Evolutionary conservation across 1,140 invertebrate species (phyloP), one percentile per base, ranked within the genome.

Genomic region (Ceratoteleas bidentatus): DNA sequence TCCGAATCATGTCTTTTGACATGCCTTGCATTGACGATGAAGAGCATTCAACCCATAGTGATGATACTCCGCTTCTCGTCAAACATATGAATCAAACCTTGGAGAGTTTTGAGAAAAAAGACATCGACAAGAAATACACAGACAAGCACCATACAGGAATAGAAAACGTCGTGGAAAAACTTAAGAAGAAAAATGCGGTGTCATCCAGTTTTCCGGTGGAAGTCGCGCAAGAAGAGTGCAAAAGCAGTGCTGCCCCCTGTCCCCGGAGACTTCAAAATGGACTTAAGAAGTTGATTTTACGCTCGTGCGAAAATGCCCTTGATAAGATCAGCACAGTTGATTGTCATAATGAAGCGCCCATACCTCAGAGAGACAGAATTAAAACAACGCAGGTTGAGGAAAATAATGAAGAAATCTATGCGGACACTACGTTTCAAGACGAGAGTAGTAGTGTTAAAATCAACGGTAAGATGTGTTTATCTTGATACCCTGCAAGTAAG

Each of bases 21-120:
- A 90, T 91, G 89, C 89, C 90, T 0, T 86, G 78, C n/a, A 90
- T 91, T 36, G 90, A 90, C 10, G 90, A 90, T 4, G 89, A 91
- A 3, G 83, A 89, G n/a, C 10, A 49, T n/a, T 6, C n/a, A 13
- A 13, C 3, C 13, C 45, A 45, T 45, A 10, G 13, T 11, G 83
- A 87, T 0, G 75, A 84, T 3, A 14, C 60, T 0, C 10, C 83
- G 2, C 0, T 57, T n/a, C 38, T 77, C 0, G 74, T 85, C 6
- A 89, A 86, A 10, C 76, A 87, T n/a, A 4, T 24, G 84, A 87
- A 3, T 57, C 61, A 3, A 65, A 52, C 8, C 68, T 60, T 5
- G 38, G 60, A 36, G 24, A 24, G 4, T 24, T 24, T 24, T 15
- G 54, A 77, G 0, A 73, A 76, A n/a, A 82, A 50, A 10, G 8